These are phyloP conservation scores for Amphilophus citrinellus DNA, from an alignment of 2,113 vertebrate genomes.

Conservation along the genomic window DNA sequence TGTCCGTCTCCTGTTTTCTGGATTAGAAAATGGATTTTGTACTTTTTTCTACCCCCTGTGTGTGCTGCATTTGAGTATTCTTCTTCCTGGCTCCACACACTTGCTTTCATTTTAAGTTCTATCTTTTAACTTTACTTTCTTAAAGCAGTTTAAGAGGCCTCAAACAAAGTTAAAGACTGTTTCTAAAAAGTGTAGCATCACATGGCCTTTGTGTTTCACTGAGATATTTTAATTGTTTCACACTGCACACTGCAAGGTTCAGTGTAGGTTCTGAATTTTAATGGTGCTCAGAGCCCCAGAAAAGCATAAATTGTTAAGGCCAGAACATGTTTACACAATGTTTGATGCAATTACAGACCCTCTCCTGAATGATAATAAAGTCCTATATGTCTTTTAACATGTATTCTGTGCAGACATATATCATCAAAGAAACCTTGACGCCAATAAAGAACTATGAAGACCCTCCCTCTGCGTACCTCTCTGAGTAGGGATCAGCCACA, in stretches of 20 bases:
- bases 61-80: too few species aligned
- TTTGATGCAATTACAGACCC: background rate
- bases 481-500: slow-evolving; percentile 82
- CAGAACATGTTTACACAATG: slow-evolving; percentile 18
- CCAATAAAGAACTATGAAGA: background rate
- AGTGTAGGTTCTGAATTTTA: background rate
- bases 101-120: too few species aligned
- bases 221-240: background rate
- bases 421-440: background rate
- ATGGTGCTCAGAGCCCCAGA: background rate
- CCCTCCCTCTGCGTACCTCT: slow-evolving; percentile 78
- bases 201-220: background rate
- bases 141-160: background rate
- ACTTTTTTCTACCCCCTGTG: too few species aligned
- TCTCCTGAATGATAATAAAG: background rate
- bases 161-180: background rate
- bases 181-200: background rate
- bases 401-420: background rate
- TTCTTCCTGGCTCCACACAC: too few species aligned
- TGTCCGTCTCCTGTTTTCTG: too few species aligned
- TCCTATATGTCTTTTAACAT: background rate
- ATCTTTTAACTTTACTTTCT: too few species aligned
- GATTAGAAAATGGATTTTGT: too few species aligned
- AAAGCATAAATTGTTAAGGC: background rate
- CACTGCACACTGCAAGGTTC: rapidly evolving